Percentiles rank a stretch among this genome's conserved stretches.
Conservation (phyloP, 2,797 vertebrate genomes). For the Typhlichthys subterraneus region DNA sequence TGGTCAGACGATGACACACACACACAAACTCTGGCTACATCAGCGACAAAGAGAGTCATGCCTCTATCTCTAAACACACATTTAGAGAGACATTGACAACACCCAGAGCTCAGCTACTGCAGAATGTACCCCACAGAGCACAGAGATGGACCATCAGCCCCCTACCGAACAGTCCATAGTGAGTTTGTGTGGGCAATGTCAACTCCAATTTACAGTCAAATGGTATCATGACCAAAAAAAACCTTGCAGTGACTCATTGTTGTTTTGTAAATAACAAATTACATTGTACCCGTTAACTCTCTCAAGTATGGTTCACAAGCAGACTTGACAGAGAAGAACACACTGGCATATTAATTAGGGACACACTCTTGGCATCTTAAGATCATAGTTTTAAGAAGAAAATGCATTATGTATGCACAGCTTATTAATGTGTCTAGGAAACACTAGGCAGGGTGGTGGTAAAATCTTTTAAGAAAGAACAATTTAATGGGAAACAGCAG, state of each 20-base stretch:
- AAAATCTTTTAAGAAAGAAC: background rate
- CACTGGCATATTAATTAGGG: no score
- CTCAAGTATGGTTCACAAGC: no score
- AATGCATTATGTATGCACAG: no score
- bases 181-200: constrained; percentile 12
- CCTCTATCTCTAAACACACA: constrained; percentile 51
- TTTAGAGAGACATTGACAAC: constrained; percentile 36
- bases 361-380: no score
- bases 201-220: constrained; percentile 4
- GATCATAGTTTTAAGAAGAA: no score
- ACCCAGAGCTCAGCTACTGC: constrained; percentile 17
- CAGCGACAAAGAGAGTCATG: constrained; percentile 35
- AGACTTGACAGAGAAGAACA: no score
- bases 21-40: constrained; percentile 28
- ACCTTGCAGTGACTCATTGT: background rate
- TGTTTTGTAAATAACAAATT: no score
- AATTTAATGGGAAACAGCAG: constrained; percentile 18
- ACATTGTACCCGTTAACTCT: no score
- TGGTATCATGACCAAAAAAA: background rate
- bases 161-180: constrained; percentile 29
- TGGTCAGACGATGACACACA: background rate
- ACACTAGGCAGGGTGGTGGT: constrained; percentile 11
- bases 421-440: constrained; percentile 7
- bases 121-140: constrained; percentile 30
- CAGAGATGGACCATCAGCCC: constrained; percentile 40